Base-by-base conservation (phyloP, 2,797 vertebrate genomes). In the Hybognathus amarus region DNA sequence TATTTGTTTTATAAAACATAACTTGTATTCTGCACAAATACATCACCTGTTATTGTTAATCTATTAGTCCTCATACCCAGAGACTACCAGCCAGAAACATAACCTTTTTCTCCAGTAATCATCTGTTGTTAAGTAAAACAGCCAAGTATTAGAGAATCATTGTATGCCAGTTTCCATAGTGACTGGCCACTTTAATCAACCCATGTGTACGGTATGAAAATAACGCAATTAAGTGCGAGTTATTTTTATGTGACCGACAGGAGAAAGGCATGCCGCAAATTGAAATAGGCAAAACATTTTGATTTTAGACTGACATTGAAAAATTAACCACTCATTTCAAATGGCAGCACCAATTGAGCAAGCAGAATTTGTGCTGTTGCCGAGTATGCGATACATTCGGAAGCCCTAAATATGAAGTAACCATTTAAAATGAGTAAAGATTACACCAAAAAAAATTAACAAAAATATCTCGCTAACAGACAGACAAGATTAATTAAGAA, bases 141-240 rank as follows among this genome's bases (percentile, higher is more conserved):
- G 78, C 84, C 47, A 77, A 82, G 47, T 85, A 79, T 79, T 69
- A 77, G 81, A 86, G 69, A 86, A 79, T 85, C 54, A 27, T 24
- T 24, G 63, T 85, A 45, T 59, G 77, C 27, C 47, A 52, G 85
- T 88, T 87, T 77, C 87, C 82, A 87, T 89, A 87, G 89, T 79
- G 77, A 88, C 85, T 77, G 85, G 80, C 69, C 83, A 82, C 77
- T 87, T 84, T 83, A 76, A 82, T 84, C 64, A 80, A 82, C 79
- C 80, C 17, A 64, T 85, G 85, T 66, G 1, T 45, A 47, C 40
- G 56, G 50, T 71, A 79, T 71, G 38, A 85, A n/a, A 91, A 87
- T 80, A 87, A 75, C 33, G 50, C 81, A 45, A 87, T 87, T 87
- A 86, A 75, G 52, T 64, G 36, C 6, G 36, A 85, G 85, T 88